Evolutionary conservation across 2,797 vertebrate genomes (phyloP).

Genomic region (Phylloscopus collybita): DNA sequence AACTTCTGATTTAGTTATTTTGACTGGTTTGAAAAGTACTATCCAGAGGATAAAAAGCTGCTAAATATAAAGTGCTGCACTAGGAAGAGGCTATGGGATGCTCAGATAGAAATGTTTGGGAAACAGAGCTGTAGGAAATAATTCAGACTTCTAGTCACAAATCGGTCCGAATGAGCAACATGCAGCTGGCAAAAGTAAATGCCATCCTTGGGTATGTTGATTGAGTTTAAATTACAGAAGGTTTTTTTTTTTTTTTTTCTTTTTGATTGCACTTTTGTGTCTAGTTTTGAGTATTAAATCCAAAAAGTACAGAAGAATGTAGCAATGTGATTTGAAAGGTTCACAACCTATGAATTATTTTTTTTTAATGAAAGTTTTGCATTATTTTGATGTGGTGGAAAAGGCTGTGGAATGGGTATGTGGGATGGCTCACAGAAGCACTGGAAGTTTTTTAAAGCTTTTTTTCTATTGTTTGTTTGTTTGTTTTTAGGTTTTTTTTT

Average conservation of each 20-base stretch:
- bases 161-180: not conserved
- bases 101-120: not conserved
- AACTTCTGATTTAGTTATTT: not conserved
- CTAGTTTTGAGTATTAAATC: not conserved
- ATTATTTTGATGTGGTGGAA: not conserved
- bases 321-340: not conserved
- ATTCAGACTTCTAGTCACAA: not conserved
- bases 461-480: too few species aligned
- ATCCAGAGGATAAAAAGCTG: not conserved
- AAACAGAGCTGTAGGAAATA: not conserved
- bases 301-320: not conserved
- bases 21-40: not conserved
- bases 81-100: not conserved
- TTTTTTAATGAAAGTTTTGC: not conserved
- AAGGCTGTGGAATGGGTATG: not conserved
- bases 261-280: not conserved
- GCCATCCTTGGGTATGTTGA: not conserved
- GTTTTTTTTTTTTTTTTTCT: not conserved
- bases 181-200: not conserved
- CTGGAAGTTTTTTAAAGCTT: not conserved
- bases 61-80: fast-evolving
- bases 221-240: not conserved
- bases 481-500: not conserved
- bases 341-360: not conserved
- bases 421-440: not conserved